phyloP scores from a whole-genome alignment of 2,797 vertebrate species.

The Anomalospiza imberbis region DNA sequence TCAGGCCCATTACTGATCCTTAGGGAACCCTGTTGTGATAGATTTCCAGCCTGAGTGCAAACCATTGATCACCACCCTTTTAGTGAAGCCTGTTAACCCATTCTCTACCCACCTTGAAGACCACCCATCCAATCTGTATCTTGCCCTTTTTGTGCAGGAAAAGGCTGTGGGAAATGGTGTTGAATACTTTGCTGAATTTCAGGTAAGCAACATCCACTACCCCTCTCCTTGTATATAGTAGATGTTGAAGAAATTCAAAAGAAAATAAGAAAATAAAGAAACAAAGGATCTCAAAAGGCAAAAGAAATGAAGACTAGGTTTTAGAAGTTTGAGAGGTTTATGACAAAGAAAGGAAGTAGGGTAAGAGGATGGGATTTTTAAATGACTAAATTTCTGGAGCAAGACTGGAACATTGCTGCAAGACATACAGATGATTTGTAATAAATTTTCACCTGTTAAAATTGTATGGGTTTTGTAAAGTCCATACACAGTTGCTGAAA shows the following conservation, averaged over 20 bases:
- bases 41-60: neutral
- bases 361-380: neutral
- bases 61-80: neutral
- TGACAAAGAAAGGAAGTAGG: neutral
- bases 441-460: neutral
- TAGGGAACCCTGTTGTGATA: neutral
- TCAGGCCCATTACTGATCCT: neutral
- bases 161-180: neutral
- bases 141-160: neutral
- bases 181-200: neutral
- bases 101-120: neutral
- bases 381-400: accelerated
- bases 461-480: neutral
- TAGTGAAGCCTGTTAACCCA: neutral
- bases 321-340: neutral
- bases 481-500: accelerated
- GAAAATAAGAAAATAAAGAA: neutral
- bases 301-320: neutral
- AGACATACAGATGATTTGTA: neutral
- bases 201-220: neutral
- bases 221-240: neutral
- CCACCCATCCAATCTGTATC: neutral
- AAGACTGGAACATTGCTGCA: neutral
- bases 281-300: neutral
- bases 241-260: neutral